These are phyloP conservation scores for Hydropsyche betteni DNA, from an alignment of 2,888 invertebrate species.

Conservation along the genomic window DNA sequence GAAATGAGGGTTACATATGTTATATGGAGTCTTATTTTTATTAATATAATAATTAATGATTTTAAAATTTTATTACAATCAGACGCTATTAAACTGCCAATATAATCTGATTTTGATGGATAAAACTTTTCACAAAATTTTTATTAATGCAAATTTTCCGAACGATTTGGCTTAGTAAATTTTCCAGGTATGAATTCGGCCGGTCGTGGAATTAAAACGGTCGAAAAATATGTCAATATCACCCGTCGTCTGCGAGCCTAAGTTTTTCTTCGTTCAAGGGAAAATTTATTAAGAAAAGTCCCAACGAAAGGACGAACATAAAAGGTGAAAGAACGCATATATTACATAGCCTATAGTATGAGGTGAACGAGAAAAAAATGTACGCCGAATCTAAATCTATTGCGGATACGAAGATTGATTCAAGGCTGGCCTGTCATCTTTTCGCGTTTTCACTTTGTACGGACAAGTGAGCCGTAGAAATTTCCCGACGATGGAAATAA, in stretches of 20 bases:
- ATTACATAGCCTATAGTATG: no score
- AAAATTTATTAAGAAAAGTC: slow-evolving; percentile 25
- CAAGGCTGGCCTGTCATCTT: slow-evolving; percentile 24
- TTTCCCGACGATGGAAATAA: not conserved
- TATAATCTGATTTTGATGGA: no score
- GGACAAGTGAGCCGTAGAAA: not conserved
- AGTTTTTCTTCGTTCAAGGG: not conserved
- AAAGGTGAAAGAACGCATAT: no score
- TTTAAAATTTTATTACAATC: no score
- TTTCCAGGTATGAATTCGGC: not conserved
- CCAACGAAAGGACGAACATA: not conserved
- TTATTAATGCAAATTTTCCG: slow-evolving; percentile 8
- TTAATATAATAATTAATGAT: no score
- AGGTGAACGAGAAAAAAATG: not conserved
- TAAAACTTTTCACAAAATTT: not conserved
- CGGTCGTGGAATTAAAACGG: not conserved
- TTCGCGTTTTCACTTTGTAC: not conserved
- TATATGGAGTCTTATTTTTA: no score
- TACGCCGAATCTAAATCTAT: slow-evolving; percentile 8
- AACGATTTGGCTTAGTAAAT: slow-evolving; percentile 14
- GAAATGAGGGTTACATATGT: no score
- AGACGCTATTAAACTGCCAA: no score
- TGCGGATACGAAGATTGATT: slow-evolving; percentile 31
- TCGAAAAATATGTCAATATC: slow-evolving; percentile 21
- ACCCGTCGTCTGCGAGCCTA: not conserved